Conservation (phyloP, 2,113 vertebrate genomes). For the Caranx melampygus region DNA sequence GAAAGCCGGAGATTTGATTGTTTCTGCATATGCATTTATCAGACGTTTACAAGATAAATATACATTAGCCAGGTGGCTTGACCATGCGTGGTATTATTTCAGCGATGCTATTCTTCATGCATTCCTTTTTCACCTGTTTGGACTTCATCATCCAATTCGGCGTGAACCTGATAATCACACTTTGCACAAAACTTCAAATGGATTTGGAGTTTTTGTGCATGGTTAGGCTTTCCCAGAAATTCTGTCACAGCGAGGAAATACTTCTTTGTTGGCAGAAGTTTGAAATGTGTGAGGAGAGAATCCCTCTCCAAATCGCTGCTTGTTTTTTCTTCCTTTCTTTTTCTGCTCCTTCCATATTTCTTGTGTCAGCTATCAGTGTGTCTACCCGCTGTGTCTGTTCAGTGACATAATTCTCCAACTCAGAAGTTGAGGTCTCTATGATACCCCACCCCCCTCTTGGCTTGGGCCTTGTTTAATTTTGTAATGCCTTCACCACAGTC, state of each 20-base stretch:
- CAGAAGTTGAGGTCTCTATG: constrained; percentile 43
- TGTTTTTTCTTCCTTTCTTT: neutral
- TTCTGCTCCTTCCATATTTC: neutral
- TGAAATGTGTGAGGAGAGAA: constrained; percentile 36
- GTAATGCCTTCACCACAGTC: constrained; percentile 49
- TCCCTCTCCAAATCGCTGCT: constrained; percentile 21
- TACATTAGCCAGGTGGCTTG: constrained; percentile 74
- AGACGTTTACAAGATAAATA: constrained; percentile 85
- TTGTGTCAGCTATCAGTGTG: constrained; percentile 15
- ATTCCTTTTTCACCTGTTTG: constrained; percentile 77
- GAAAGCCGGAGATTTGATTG: constrained; percentile 80
- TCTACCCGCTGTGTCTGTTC: neutral
- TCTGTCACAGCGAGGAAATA: constrained; percentile 35
- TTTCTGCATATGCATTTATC: constrained; percentile 85
- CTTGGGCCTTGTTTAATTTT: constrained; percentile 58
- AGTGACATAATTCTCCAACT: constrained; percentile 32
- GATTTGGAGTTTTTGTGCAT: constrained; percentile 42
- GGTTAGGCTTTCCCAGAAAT: constrained; percentile 44
- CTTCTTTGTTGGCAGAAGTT: constrained; percentile 49
- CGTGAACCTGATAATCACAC: constrained; percentile 60
- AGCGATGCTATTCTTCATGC: constrained; percentile 58
- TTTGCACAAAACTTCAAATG: constrained; percentile 75
- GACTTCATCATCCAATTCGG: constrained; percentile 76
- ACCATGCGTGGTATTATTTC: constrained; percentile 81
- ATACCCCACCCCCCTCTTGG: constrained; percentile 28